Conservation (phyloP, 2,113 vertebrate species). For the Panthera leo region DNA sequence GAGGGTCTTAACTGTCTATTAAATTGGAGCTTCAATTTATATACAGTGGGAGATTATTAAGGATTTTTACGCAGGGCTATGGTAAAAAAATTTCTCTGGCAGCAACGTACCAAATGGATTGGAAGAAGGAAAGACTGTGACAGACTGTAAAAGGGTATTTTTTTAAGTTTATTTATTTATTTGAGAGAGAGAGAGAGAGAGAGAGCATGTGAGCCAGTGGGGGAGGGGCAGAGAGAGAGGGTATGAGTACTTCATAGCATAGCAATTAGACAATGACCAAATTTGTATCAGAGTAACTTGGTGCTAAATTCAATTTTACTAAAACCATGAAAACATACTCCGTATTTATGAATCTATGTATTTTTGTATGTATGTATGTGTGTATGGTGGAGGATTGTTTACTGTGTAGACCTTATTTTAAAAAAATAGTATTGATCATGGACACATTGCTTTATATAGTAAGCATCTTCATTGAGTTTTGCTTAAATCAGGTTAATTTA, state of each 20-base stretch:
- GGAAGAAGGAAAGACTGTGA: constrained; percentile 8
- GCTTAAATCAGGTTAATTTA: neutral
- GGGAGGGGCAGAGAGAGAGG: no score
- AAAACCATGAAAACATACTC: neutral
- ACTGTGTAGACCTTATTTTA: neutral
- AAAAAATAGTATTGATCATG: neutral
- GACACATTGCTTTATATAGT: neutral
- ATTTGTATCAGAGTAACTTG: neutral
- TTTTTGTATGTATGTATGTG: neutral
- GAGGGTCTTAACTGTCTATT: neutral
- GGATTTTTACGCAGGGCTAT: neutral
- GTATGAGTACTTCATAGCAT: neutral
- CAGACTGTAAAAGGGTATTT: neutral
- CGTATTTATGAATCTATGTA: neutral
- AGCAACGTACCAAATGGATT: neutral
- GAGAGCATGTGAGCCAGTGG: no score
- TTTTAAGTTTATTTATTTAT: no score
- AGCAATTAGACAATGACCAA: neutral
- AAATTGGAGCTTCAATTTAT: constrained; percentile 36
- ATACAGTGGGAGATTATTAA: neutral
- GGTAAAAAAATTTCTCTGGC: constrained; percentile 1
- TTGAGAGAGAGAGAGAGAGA: no score
- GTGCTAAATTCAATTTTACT: constrained; percentile 12
- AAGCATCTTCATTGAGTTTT: neutral
- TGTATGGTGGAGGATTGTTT: neutral